phyloP scores from a whole-genome alignment of 1,140 invertebrate species.

The Heliconius congener region DNA sequence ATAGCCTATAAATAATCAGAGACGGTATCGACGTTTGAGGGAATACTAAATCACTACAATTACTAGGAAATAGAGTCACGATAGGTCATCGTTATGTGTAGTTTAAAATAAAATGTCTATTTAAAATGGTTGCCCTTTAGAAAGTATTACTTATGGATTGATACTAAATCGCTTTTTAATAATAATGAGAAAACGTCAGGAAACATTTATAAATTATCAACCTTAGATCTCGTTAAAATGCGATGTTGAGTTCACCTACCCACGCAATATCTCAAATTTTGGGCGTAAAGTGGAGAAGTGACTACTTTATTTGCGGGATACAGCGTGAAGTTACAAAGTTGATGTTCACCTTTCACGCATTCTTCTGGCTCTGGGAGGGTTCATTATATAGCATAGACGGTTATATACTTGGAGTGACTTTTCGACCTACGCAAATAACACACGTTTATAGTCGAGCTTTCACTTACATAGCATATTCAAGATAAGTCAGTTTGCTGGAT shows the following conservation, averaged over 20 bases:
- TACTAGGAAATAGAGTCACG: not conserved
- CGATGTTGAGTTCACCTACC: too few relatives aligned
- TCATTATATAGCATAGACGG: not conserved
- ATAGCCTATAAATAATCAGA: constrained; percentile 16
- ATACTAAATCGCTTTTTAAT: not conserved
- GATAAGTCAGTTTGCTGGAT: not conserved
- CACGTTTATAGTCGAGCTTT: not conserved
- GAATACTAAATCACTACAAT: constrained; percentile 19
- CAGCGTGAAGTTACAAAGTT: too few relatives aligned
- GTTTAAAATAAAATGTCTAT: constrained; percentile 10
- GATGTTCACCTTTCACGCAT: too few relatives aligned
- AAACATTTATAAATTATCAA: too few relatives aligned
- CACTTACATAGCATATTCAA: not conserved
- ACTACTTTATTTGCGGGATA: too few relatives aligned
- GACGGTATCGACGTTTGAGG: constrained; percentile 15
- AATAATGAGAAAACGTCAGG: not conserved
- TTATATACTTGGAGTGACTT: not conserved
- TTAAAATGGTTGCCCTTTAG: not conserved
- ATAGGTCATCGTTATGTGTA: not conserved
- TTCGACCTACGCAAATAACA: not conserved
- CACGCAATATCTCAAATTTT: too few relatives aligned
- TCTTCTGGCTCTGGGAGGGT: not conserved
- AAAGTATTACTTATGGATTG: not conserved
- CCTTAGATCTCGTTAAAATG: too few relatives aligned
- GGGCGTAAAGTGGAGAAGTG: too few relatives aligned